Conservation (phyloP, 64 coral and sea anemone species). For the Pocillopora damicornis region DNA sequence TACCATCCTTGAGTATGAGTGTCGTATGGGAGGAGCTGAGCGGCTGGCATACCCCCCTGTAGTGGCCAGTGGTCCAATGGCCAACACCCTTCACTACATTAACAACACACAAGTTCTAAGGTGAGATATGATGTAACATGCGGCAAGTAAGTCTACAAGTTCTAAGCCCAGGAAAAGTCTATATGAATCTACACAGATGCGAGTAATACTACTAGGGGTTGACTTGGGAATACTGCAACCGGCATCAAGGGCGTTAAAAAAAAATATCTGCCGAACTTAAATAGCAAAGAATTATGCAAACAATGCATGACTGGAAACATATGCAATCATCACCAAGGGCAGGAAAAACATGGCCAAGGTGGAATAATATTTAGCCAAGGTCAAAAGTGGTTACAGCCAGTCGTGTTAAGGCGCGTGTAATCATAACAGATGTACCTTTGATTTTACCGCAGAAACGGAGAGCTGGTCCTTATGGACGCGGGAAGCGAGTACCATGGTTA, state of each 20-base stretch:
- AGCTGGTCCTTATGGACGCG: conserved; percentile 88
- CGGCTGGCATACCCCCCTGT: conserved; percentile 91
- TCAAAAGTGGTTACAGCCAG: neutral
- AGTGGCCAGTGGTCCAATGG: conserved; percentile 88
- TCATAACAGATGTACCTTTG: neutral
- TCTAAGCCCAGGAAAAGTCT: neutral
- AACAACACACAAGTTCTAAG: conserved; percentile 87
- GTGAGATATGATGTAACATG: conserved; percentile 8
- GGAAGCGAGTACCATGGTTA: conserved; percentile 96
- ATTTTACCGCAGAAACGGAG: conserved; percentile 61
- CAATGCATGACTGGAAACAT: too few species aligned
- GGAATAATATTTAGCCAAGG: too few species aligned
- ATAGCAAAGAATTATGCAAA: too few species aligned
- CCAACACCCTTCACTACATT: conserved; percentile 91
- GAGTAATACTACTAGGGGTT: neutral
- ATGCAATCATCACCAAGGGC: too few species aligned
- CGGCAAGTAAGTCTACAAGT: neutral
- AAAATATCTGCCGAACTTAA: too few species aligned
- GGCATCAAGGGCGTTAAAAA: too few species aligned
- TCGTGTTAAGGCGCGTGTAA: neutral
- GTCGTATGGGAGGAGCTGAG: conserved; percentile 80
- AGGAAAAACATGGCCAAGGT: too few species aligned
- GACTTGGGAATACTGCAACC: too few species aligned
- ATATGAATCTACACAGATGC: neutral
- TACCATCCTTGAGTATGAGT: conserved; percentile 80